phyloP scores from a whole-genome alignment of 2,888 invertebrate species.

The Pinctada fucata region DNA sequence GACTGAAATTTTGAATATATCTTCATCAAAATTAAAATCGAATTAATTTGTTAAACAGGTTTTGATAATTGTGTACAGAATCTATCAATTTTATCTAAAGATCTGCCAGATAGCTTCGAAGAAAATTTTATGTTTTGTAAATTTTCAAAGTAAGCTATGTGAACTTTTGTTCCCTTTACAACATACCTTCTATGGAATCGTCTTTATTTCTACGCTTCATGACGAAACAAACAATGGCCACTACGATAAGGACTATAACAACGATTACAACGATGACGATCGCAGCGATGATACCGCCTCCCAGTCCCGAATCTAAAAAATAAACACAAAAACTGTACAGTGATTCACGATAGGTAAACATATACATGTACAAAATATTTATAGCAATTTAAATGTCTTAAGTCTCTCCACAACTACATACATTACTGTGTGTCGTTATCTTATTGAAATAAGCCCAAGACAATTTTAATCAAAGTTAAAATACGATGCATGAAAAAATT shows the following conservation, averaged over 20 bases:
- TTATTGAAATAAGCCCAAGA: neutral
- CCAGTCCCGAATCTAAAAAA: neutral
- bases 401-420: neutral
- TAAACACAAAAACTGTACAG: neutral
- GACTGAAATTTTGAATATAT: too few species aligned
- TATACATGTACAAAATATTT: neutral
- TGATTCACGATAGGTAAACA: neutral
- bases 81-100: too few species aligned
- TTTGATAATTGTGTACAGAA: too few species aligned
- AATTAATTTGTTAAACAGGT: too few species aligned
- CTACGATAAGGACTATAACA: conserved; percentile 42
- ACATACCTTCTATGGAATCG: conserved; percentile 32
- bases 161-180: too few species aligned
- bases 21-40: too few species aligned
- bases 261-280: conserved; percentile 47
- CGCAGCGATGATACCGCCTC: conserved; percentile 29
- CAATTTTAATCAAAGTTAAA: too few species aligned
- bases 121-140: too few species aligned
- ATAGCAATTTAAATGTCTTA: neutral
- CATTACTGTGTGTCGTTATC: neutral
- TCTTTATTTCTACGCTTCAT: conserved; percentile 4
- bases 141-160: too few species aligned
- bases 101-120: too few species aligned
- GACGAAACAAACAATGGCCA: conserved; percentile 20
- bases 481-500: too few species aligned